Evolutionary conservation across 1,140 invertebrate species (phyloP).

Genomic region (Araneus ventricosus): DNA sequence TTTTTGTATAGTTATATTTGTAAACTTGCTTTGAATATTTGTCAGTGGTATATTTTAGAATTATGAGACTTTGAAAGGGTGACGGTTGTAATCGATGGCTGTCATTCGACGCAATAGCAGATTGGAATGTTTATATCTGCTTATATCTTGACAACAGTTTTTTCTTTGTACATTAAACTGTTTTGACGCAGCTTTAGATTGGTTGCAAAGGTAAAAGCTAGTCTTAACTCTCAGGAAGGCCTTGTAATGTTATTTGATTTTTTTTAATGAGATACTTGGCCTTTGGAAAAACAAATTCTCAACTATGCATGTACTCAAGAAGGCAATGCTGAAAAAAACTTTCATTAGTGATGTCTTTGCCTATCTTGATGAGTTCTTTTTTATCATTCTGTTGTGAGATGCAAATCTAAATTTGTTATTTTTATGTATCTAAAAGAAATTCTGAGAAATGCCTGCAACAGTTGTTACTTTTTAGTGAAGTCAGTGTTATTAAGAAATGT

Average conservation of each 20-base stretch:
- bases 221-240: slow-evolving; percentile 71
- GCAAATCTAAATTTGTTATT: background rate
- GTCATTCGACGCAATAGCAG: slow-evolving; percentile 14
- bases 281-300: slow-evolving; percentile 28
- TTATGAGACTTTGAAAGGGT: slow-evolving; percentile 16
- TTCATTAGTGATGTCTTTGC: background rate
- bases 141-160: slow-evolving; percentile 54
- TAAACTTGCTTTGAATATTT: slow-evolving; percentile 51
- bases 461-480: background rate
- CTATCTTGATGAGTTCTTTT: background rate
- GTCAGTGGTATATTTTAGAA: slow-evolving; percentile 60
- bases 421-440: background rate
- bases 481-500: background rate
- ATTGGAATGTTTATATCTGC: slow-evolving; percentile 29
- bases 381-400: background rate
- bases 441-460: background rate
- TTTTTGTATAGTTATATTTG: slow-evolving; percentile 42
- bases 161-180: slow-evolving; percentile 49
- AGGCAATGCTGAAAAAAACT: background rate
- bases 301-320: slow-evolving; percentile 25
- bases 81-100: background rate
- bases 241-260: slow-evolving; percentile 45
- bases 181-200: slow-evolving; percentile 71
- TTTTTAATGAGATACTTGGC: slow-evolving; percentile 7
- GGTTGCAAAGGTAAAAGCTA: slow-evolving; percentile 69